Conservation (phyloP, 1,140 invertebrate species). For the Chironomus tepperi region DNA sequence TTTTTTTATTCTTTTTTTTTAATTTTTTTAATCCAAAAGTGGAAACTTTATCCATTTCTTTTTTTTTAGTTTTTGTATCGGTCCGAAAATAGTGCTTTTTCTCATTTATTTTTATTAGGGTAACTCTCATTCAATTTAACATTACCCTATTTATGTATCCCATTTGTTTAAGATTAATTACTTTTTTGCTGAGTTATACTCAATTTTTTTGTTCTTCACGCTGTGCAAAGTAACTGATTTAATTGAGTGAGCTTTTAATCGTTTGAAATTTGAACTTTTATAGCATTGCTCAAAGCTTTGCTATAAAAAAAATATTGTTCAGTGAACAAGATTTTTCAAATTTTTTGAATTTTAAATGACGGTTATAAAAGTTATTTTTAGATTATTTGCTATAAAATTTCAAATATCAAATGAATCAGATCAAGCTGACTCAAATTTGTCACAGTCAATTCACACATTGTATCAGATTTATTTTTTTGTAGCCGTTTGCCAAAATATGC, state of each 20-base stretch:
- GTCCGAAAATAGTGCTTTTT: conserved; percentile 6
- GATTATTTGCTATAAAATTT: no score
- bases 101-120: not conserved
- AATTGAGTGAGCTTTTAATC: no score
- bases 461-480: no score
- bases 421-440: no score
- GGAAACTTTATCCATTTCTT: not conserved
- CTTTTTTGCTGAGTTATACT: not conserved
- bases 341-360: no score
- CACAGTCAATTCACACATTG: no score
- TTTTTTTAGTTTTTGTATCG: not conserved
- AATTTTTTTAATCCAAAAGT: not conserved
- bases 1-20: not conserved
- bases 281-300: no score
- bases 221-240: not conserved
- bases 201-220: not conserved
- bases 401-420: no score
- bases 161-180: not conserved
- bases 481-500: no score
- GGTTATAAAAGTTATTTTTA: no score
- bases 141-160: not conserved
- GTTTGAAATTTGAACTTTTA: not conserved
- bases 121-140: not conserved
- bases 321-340: no score
- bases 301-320: no score